These are phyloP conservation scores for Rhaphigaster nebulosa DNA, from an alignment of 2,888 invertebrate genomes.

Conservation along the genomic window DNA sequence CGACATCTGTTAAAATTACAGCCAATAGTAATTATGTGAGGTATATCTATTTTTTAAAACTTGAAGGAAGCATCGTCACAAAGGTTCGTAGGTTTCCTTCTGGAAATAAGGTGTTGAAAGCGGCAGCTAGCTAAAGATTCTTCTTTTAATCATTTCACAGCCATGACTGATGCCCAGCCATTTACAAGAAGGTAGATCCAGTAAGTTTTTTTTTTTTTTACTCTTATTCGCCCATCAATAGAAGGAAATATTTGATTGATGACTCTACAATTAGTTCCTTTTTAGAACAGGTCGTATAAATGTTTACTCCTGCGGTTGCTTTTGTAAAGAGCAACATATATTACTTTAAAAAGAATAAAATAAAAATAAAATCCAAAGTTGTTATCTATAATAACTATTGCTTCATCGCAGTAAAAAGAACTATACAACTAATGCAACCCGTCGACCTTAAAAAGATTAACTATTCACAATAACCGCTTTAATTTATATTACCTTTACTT, in stretches of 20 bases:
- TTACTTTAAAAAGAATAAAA: background rate
- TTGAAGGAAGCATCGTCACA: background rate
- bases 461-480: background rate
- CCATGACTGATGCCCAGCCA: constrained; percentile 14
- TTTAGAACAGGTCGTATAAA: constrained; percentile 25
- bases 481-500: background rate
- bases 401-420: background rate
- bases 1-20: no score
- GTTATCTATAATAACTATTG: background rate
- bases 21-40: no score
- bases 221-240: constrained; percentile 15
- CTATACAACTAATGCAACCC: background rate
- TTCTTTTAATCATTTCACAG: constrained; percentile 33
- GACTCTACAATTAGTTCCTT: background rate
- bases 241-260: constrained; percentile 18
- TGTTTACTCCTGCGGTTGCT: background rate
- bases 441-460: background rate
- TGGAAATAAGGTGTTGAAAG: constrained; percentile 20
- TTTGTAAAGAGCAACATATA: background rate
- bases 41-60: no score
- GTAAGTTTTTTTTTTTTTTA: constrained; percentile 11
- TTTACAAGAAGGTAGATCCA: constrained; percentile 30
- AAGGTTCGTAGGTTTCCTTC: background rate
- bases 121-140: background rate
- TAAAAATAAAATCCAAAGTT: background rate